A percentile compares a stretch with the other conserved stretches of the same genome.
phyloP scores from a whole-genome alignment of 2,113 vertebrate species.

The Coptodon rendalli region DNA sequence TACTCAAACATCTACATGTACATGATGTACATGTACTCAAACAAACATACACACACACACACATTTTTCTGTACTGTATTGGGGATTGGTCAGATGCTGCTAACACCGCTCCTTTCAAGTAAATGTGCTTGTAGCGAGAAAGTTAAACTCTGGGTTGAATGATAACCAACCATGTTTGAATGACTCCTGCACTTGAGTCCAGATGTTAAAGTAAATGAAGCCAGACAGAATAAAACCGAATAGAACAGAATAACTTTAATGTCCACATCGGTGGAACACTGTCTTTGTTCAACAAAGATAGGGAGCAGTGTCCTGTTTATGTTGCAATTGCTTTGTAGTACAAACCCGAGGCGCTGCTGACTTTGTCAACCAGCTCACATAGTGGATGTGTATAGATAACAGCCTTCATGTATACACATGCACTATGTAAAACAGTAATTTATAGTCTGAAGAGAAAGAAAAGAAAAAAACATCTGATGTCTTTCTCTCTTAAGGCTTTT shows the following conservation, averaged over 20 bases:
- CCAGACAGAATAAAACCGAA: not conserved
- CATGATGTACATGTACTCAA: too few species aligned
- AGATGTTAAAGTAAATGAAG: not conserved
- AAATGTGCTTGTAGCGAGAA: not conserved
- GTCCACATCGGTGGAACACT: not conserved
- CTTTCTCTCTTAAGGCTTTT: not conserved
- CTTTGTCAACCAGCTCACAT: not conserved
- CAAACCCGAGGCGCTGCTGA: not conserved
- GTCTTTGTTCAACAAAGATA: not conserved
- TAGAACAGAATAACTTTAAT: not conserved
- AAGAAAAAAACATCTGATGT: not conserved
- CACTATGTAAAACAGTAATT: not conserved
- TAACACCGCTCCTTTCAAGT: not conserved
- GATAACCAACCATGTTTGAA: not conserved
- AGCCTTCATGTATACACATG: not conserved
- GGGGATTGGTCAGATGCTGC: not conserved
- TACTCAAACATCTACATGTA: not conserved
- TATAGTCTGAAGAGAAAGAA: not conserved
- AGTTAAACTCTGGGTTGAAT: not conserved
- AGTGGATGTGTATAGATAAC: not conserved
- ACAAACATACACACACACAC: not conserved
- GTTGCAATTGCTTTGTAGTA: not conserved
- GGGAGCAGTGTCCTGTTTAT: fast-evolving
- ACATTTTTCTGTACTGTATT: not conserved
- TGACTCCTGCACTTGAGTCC: not conserved